Percentiles rank a stretch among this genome's conserved stretches.
Evolutionary conservation across 2,113 vertebrate species (phyloP).

Genomic region (Apeltes quadracus): DNA sequence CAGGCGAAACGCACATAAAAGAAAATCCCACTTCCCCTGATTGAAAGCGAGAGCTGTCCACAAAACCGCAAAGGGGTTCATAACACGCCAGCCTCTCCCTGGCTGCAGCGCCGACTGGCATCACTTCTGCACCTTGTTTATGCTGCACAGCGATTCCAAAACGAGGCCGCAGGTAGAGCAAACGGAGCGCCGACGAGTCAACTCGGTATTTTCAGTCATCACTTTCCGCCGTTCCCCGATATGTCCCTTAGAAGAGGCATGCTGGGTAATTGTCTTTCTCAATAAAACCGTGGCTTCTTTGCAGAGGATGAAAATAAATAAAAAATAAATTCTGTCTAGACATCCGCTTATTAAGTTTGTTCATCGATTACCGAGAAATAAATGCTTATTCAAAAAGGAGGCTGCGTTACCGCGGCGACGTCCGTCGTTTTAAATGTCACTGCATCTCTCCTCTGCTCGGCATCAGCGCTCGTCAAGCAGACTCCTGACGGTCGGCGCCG

Average conservation of each 20-base stretch:
- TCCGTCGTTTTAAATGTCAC: conserved; percentile 46
- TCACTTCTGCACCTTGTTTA: conserved; percentile 29
- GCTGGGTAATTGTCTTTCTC: conserved; percentile 25
- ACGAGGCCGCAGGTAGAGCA: not conserved
- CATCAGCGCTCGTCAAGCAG: conserved; percentile 8
- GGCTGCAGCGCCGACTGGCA: not conserved
- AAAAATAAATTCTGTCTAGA: conserved; percentile 39
- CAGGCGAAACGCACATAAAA: conserved; percentile 13
- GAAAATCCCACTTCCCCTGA: conserved; percentile 59
- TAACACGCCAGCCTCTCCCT: conserved; percentile 29
- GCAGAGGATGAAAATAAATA: not conserved
- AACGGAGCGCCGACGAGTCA: not conserved
- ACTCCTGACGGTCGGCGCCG: not conserved
- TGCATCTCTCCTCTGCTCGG: not conserved
- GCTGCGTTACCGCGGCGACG: conserved; percentile 1
- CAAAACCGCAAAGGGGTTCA: conserved; percentile 65
- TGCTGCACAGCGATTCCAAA: not conserved
- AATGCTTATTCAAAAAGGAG: conserved; percentile 22
- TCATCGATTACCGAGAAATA: conserved; percentile 33
- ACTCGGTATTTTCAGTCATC: conserved; percentile 2
- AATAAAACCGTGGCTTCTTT: conserved; percentile 26
- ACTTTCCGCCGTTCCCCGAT: conserved; percentile 37
- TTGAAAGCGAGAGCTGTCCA: conserved; percentile 59
- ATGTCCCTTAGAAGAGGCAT: conserved; percentile 29
- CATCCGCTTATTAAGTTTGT: conserved; percentile 44